A percentile compares a stretch with the other conserved stretches of the same genome.
Conservation (phyloP, 2,113 vertebrate species). For the Tachysurus vachellii region DNA sequence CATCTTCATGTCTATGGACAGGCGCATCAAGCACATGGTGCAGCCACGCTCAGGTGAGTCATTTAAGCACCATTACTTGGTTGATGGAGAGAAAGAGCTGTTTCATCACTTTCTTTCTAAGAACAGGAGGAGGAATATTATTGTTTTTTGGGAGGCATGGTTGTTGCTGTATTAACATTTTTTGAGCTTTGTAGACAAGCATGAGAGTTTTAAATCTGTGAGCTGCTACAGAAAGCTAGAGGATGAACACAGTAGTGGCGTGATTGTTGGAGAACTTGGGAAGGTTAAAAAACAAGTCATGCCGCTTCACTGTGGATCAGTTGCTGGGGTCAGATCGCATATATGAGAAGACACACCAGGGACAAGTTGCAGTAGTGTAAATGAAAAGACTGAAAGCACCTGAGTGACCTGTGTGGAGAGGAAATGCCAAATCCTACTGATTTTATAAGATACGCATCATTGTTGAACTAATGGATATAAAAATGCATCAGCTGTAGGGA, state of each 20-base stretch:
- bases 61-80: constrained; percentile 27
- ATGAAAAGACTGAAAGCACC: constrained; percentile 1
- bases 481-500: background rate
- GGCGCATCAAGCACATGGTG: constrained; percentile 5
- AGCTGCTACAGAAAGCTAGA: background rate
- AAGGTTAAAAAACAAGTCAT: background rate
- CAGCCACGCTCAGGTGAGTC: constrained; percentile 28
- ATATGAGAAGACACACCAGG: background rate
- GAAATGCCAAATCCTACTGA: background rate
- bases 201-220: background rate
- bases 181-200: background rate
- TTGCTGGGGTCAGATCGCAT: background rate
- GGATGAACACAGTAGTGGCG: background rate
- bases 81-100: constrained; percentile 19
- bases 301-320: background rate
- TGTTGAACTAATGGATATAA: background rate
- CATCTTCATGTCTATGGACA: background rate
- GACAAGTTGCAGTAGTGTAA: background rate
- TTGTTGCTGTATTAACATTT: constrained; percentile 14
- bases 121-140: background rate
- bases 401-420: constrained; percentile 2
- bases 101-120: constrained; percentile 31
- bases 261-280: background rate
- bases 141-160: background rate
- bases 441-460: background rate